Conservation (phyloP, 2,797 vertebrate species). For the Anolis apletophallus region DNA sequence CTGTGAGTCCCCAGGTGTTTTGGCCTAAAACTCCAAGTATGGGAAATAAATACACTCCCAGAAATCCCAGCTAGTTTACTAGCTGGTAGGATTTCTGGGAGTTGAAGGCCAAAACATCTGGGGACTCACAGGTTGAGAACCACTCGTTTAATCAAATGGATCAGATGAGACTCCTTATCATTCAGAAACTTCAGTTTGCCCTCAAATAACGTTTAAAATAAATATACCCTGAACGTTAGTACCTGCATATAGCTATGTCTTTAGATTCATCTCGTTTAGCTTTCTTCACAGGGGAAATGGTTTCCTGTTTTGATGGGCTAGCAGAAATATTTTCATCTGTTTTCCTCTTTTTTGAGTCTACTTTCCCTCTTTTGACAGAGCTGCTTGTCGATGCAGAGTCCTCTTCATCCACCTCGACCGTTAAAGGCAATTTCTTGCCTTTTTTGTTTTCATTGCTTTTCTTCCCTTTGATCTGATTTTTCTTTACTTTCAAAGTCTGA, state of each 20-base stretch:
- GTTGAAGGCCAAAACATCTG: neutral
- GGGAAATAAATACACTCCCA: too few species aligned
- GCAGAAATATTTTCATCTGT: slow-evolving; percentile 83
- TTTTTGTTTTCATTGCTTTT: slow-evolving; percentile 87
- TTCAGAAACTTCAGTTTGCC: neutral
- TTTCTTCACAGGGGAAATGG: slow-evolving; percentile 86
- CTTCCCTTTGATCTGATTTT: slow-evolving; percentile 87
- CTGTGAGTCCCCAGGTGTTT: too few species aligned
- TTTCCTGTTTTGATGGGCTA: slow-evolving; percentile 87
- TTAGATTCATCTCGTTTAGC: slow-evolving; percentile 94
- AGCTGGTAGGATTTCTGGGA: neutral
- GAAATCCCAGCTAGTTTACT: too few species aligned
- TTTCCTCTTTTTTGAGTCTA: slow-evolving; percentile 91
- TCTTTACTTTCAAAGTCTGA: slow-evolving; percentile 87
- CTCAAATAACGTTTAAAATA: slow-evolving; percentile 26
- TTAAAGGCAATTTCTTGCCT: slow-evolving; percentile 80
- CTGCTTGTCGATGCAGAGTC: slow-evolving; percentile 84
- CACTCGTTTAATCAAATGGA: neutral
- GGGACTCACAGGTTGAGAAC: neutral
- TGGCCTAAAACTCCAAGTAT: too few species aligned
- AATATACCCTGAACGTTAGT: slow-evolving; percentile 28
- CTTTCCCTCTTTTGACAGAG: slow-evolving; percentile 89
- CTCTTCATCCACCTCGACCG: slow-evolving; percentile 87
- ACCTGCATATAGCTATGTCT: slow-evolving; percentile 96
- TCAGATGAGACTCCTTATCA: neutral